phyloP scores from a whole-genome alignment of 1,140 invertebrate species.

The Spodoptera litura region DNA sequence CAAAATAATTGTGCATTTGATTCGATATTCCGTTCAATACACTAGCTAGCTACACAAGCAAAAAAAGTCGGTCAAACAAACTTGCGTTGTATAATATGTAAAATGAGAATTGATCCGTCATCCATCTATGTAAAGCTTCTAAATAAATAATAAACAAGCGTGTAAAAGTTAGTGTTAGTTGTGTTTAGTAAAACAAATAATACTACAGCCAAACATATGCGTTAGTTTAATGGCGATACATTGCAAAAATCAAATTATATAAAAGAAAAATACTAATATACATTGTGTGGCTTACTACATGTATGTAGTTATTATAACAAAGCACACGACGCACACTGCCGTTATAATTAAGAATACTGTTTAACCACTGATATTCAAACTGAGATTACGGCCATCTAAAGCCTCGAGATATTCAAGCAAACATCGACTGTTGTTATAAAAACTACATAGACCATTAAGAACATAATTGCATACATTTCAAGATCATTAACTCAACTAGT shows the following conservation, averaged over 20 bases:
- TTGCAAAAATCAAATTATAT: conserved; percentile 27
- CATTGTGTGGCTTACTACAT: conserved; percentile 27
- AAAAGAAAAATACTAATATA: conserved; percentile 30
- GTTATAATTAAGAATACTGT: neutral
- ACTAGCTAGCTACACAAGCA: conserved; percentile 49
- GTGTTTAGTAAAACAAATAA: conserved; percentile 42
- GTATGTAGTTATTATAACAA: conserved; percentile 38
- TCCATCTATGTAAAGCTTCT: conserved; percentile 50
- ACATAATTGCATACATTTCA: neutral
- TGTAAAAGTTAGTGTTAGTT: conserved; percentile 50
- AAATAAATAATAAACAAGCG: conserved; percentile 49
- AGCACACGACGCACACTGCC: neutral
- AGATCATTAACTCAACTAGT: conserved; percentile 19
- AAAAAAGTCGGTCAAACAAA: conserved; percentile 53
- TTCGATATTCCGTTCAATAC: conserved; percentile 48
- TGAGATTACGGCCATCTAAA: conserved; percentile 1
- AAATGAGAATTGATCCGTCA: conserved; percentile 51
- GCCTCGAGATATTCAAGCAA: neutral
- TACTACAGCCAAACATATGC: conserved; percentile 35
- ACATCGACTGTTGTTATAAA: conserved; percentile 22
- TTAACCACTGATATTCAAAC: neutral
- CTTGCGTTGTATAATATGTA: conserved; percentile 49
- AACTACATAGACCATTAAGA: conserved; percentile 19
- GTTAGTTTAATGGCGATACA: conserved; percentile 48
- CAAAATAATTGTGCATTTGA: conserved; percentile 55